These are phyloP conservation scores for Sebastes melanostomus DNA, from an alignment of 2,797 vertebrate species.

Conservation along the genomic window DNA sequence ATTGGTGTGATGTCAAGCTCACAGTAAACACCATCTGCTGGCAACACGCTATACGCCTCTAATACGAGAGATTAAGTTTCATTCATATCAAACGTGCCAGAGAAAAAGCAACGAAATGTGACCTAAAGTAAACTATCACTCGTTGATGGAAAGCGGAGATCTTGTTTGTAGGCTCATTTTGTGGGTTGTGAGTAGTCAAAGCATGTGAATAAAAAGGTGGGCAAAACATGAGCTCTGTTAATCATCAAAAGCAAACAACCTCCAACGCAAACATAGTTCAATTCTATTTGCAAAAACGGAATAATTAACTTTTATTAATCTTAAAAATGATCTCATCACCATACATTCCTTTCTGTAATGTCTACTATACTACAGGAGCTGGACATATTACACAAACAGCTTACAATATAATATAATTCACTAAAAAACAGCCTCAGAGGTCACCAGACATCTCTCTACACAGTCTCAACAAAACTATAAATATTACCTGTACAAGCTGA, in stretches of 20 bases:
- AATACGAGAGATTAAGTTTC: conserved; percentile 5
- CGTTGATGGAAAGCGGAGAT: conserved; percentile 5
- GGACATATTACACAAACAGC: background rate
- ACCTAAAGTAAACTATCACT: conserved; percentile 12
- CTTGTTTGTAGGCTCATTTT: background rate
- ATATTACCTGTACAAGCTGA: background rate
- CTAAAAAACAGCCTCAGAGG: background rate
- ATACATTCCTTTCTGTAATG: background rate
- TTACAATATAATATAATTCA: background rate
- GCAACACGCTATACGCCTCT: background rate
- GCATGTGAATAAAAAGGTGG: background rate
- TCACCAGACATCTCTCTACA: background rate
- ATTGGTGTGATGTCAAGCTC: conserved; percentile 7
- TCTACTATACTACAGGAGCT: background rate
- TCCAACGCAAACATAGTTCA: background rate
- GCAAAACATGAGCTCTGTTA: conserved; percentile 2
- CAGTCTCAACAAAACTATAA: background rate
- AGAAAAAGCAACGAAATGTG: conserved; percentile 12
- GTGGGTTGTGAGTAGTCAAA: background rate
- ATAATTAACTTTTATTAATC: background rate
- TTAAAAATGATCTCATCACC: background rate
- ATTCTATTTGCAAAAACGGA: background rate
- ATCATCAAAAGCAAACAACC: conserved; percentile 28
- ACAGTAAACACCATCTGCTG: conserved; percentile 29
- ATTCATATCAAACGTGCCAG: conserved; percentile 14